Conservation (phyloP, 2,888 invertebrate species). For the Rosalia funebris region DNA sequence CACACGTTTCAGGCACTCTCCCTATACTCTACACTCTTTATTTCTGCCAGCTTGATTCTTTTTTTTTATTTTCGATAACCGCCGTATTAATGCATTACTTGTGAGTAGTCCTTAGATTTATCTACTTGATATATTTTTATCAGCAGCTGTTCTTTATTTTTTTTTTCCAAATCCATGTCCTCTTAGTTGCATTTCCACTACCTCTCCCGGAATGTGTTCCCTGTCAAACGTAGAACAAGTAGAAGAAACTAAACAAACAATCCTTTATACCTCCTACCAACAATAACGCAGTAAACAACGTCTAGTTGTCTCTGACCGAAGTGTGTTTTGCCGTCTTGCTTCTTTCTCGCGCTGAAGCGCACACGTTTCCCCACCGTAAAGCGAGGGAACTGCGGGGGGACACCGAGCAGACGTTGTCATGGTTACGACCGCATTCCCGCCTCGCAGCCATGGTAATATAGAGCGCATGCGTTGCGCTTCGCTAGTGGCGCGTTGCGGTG, state of each 20-base stretch:
- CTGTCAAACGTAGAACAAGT: constrained; percentile 10
- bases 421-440: constrained; percentile 66
- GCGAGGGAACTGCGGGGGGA: constrained; percentile 33
- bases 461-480: constrained; percentile 52
- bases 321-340: constrained; percentile 19
- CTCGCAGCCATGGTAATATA: constrained; percentile 63
- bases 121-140: not conserved
- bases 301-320: constrained; percentile 25
- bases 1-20: not conserved
- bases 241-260: constrained; percentile 25
- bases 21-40: not conserved
- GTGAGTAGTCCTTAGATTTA: no score
- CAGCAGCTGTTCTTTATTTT: not conserved
- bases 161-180: not conserved
- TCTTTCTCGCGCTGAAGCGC: constrained; percentile 30
- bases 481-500: constrained; percentile 54
- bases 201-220: constrained; percentile 13
- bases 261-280: constrained; percentile 26
- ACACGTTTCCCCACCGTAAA: constrained; percentile 20
- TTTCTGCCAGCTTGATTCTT: not conserved
- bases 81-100: not conserved
- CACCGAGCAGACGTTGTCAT: constrained; percentile 56
- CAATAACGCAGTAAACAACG: constrained; percentile 33
- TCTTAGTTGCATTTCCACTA: not conserved
- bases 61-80: constrained; percentile 3